These are phyloP conservation scores for Syngnathus floridae DNA, from an alignment of 2,113 vertebrate species.

Conservation along the genomic window DNA sequence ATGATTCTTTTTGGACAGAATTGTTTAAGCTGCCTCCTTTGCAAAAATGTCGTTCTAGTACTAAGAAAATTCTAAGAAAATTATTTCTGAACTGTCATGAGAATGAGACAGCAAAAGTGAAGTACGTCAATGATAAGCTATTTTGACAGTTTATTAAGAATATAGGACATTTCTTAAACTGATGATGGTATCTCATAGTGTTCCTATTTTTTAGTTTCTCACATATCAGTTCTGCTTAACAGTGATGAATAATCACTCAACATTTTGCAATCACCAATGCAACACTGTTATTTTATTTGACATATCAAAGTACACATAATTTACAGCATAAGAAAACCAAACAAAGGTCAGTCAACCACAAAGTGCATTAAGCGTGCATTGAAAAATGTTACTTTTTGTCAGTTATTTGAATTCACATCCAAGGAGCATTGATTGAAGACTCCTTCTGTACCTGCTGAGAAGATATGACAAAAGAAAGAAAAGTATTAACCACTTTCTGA, in stretches of 20 bases:
- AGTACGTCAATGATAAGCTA: background rate
- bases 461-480: background rate
- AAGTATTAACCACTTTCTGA: background rate
- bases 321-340: background rate
- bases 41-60: background rate
- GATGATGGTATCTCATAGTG: background rate
- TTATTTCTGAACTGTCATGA: background rate
- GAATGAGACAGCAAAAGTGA: background rate
- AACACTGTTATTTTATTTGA: constrained; percentile 24
- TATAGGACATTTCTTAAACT: background rate
- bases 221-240: background rate
- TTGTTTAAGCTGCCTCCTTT: background rate
- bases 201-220: background rate
- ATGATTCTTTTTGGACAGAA: background rate
- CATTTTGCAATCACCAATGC: background rate
- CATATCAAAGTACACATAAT: constrained; percentile 8
- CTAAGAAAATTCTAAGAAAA: no score
- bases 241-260: constrained; percentile 7
- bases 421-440: constrained; percentile 65
- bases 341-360: background rate
- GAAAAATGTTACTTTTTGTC: background rate
- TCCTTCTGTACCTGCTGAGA: constrained; percentile 78
- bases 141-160: background rate
- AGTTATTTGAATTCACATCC: constrained; percentile 68
- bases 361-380: background rate